Conservation (phyloP, 2,888 invertebrate species). For the Lasioglossum morio region DNA sequence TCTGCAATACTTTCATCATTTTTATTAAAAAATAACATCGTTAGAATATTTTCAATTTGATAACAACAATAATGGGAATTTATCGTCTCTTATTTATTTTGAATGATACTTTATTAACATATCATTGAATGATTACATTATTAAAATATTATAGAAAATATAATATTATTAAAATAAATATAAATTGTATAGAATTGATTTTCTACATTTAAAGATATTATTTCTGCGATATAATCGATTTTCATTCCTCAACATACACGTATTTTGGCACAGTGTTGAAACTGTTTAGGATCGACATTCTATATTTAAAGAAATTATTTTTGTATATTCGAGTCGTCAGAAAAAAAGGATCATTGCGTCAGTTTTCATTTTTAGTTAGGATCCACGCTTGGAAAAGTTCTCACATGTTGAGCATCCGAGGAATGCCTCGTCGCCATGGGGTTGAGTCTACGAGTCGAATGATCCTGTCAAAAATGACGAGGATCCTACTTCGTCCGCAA, state of each 20-base stretch:
- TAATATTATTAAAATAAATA: too few relatives aligned
- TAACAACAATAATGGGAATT: not conserved
- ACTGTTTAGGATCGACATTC: not conserved
- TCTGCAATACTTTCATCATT: not conserved
- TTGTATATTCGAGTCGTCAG: not conserved
- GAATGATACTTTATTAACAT: not conserved
- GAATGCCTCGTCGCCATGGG: not conserved
- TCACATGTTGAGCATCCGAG: not conserved
- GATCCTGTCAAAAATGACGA: not conserved
- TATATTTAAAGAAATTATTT: not conserved
- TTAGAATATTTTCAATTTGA: not conserved
- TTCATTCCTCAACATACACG: not conserved
- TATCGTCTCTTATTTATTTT: too few relatives aligned
- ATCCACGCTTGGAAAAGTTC: not conserved
- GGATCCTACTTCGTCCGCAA: not conserved
- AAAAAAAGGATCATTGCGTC: too few relatives aligned
- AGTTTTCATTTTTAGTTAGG: not conserved
- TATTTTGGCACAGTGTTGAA: not conserved
- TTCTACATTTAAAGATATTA: not conserved
- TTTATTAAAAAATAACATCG: slow-evolving; percentile 5
- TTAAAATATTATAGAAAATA: not conserved
- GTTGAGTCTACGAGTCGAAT: not conserved
- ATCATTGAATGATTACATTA: not conserved
- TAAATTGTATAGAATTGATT: not conserved
- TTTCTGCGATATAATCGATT: not conserved